Evolutionary conservation across 1,140 invertebrate genomes (phyloP).

Genomic region (Drosophila gunungcola): DNA sequence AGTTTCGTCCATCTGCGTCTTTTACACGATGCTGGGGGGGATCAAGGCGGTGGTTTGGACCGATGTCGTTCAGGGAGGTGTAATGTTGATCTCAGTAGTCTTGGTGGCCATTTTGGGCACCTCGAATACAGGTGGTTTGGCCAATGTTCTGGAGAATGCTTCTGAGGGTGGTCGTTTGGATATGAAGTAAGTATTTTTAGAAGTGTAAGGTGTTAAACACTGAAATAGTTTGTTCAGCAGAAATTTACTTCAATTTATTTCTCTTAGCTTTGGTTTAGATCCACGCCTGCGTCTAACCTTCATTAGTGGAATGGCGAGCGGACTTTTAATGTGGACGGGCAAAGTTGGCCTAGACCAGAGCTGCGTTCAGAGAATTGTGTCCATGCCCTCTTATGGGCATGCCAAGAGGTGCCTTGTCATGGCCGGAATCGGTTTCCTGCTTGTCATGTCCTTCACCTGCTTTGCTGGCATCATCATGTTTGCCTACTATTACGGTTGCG

Average conservation of each 20-base stretch:
- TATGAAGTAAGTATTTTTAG: conserved; percentile 86
- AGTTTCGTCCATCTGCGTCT: conserved; percentile 91
- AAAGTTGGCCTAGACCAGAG: conserved; percentile 76
- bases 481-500: conserved; percentile 90
- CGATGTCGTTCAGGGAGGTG: conserved; percentile 91
- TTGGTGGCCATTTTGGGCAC: conserved; percentile 89
- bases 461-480: conserved; percentile 90
- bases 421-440: conserved; percentile 85
- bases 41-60: conserved; percentile 96
- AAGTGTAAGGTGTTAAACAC: too few species aligned
- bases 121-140: conserved; percentile 88
- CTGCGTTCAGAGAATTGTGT: conserved; percentile 78
- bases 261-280: conserved; percentile 61
- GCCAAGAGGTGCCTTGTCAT: conserved; percentile 84
- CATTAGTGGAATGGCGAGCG: conserved; percentile 51
- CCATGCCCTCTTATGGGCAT: conserved; percentile 64
- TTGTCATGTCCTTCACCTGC: conserved; percentile 86
- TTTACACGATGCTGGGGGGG: conserved; percentile 93
- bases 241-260: too few species aligned
- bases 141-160: conserved; percentile 87
- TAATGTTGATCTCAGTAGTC: conserved; percentile 91
- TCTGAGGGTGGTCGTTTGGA: conserved; percentile 86
- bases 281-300: conserved; percentile 64
- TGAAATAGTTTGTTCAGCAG: too few species aligned
- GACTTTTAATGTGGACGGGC: conserved; percentile 66